Evolutionary conservation across 2,113 vertebrate species (phyloP), one percentile per base, ranked within the genome.

Genomic region (Carlito syrichta): DNA sequence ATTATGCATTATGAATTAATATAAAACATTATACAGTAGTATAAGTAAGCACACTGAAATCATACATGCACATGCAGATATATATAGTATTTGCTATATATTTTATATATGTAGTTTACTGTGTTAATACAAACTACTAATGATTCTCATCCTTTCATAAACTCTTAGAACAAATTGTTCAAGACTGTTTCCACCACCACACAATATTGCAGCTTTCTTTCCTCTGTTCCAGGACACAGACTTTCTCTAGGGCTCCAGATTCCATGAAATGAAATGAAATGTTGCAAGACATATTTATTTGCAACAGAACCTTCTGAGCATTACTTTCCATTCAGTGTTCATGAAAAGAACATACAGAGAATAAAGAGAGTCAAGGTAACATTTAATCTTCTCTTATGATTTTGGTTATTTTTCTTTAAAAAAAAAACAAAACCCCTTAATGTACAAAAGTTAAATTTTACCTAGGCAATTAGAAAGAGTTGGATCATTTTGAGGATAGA

Each of bases 401-500:
- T 13, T 93, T 54, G 81, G n/a, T 88, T 19, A 76, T 76, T 87
- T 73, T 89, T 76, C 68, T 23, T 81, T 69, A 38, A 89, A 71
- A 58, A 22, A n/a, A 40, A 54, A 69, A 56, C 48, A 32, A 68
- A 54, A 45, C 14, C 8, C 5, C 13, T 77, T 10, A 13, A 20
- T 89, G 19, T 95, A 30, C 0, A 27, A 58, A 94, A 52, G 11
- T 66, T 81, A 82, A 91, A 71, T 93, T 14, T 96, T 93, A 63
- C 7, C 14, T 52, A 38, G 22, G 95, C 56, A 84, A 86, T 62
- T 77, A 84, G 81, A 54, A 32, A 76, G 45, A 92, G 38, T 40
- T 17, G 86, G 62, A 77, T 97, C 95, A 82, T 91, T 94, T 94
- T 91, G 17, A 63, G 35, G 52, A 89, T 27, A 66, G 22, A 77